Evolutionary conservation across 2,797 vertebrate genomes (phyloP).

Genomic region (Ispidina lecontei): DNA sequence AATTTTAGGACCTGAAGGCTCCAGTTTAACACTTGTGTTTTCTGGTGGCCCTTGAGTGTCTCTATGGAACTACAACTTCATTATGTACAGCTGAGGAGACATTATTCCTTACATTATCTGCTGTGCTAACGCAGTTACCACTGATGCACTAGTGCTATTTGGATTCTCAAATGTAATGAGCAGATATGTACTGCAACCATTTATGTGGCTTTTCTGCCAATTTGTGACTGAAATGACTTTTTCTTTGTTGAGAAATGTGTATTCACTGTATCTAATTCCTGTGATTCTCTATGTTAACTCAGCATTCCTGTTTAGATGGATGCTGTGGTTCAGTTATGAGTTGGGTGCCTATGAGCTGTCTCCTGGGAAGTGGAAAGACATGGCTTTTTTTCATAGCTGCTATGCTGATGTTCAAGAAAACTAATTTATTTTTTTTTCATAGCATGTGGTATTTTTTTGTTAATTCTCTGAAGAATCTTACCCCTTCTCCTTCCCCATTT

Average conservation of each 20-base stretch:
- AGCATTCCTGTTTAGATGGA: not conserved
- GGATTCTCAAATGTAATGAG: constrained; percentile 3
- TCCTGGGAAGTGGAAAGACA: not conserved
- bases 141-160: not conserved
- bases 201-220: constrained; percentile 5
- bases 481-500: not conserved
- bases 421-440: not conserved
- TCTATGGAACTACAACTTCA: constrained; percentile 51
- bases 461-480: not conserved
- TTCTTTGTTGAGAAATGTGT: not conserved
- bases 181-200: not conserved
- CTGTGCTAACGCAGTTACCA: not conserved
- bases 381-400: not conserved
- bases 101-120: constrained; percentile 19
- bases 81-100: constrained; percentile 13
- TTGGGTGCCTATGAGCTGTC: not conserved
- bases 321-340: not conserved
- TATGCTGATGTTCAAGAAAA: not conserved
- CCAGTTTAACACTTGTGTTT: constrained; percentile 46
- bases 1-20: constrained; percentile 56
- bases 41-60: constrained; percentile 39
- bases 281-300: not conserved
- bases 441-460: accelerated
- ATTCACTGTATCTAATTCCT: not conserved
- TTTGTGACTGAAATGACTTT: not conserved